Evolutionary conservation across 2,888 invertebrate genomes (phyloP).

Genomic region (Aleiodes alternator): DNA sequence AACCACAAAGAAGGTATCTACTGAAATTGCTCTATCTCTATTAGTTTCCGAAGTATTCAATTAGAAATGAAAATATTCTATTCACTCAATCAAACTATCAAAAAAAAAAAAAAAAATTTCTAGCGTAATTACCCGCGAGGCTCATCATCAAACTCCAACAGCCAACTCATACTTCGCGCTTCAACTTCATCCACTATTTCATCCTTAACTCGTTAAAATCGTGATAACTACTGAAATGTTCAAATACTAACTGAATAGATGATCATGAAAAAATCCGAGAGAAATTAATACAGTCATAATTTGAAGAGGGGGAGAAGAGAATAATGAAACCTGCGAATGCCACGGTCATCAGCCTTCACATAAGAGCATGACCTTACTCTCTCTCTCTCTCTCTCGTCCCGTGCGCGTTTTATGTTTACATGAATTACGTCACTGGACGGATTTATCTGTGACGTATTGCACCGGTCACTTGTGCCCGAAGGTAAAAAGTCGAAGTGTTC

Average conservation of each 20-base stretch:
- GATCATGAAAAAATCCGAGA: not conserved
- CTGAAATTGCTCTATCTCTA: too few species aligned
- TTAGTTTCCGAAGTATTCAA: too few species aligned
- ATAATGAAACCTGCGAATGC: constrained; percentile 50
- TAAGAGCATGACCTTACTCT: constrained; percentile 49
- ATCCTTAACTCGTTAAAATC: not conserved
- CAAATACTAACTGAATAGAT: constrained; percentile 3
- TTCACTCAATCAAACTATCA: too few species aligned
- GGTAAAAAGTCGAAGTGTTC: not conserved
- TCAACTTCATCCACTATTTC: not conserved
- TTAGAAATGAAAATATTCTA: too few species aligned
- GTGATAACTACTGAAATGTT: not conserved
- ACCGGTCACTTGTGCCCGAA: not conserved
- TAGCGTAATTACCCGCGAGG: not conserved
- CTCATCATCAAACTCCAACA: constrained; percentile 13
- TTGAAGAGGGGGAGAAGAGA: constrained; percentile 56
- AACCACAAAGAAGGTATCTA: too few species aligned
- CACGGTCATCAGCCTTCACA: constrained; percentile 54
- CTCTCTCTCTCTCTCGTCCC: constrained; percentile 4
- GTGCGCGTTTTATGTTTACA: constrained; percentile 49
- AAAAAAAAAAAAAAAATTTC: too few species aligned
- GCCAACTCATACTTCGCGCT: constrained; percentile 13
- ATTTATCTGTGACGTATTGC: constrained; percentile 65
- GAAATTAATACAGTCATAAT: constrained; percentile 58
- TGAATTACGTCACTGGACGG: constrained; percentile 67